These are phyloP conservation scores for Steatocranus sp. DNA, from an alignment of 2,797 vertebrate species.

Conservation along the genomic window DNA sequence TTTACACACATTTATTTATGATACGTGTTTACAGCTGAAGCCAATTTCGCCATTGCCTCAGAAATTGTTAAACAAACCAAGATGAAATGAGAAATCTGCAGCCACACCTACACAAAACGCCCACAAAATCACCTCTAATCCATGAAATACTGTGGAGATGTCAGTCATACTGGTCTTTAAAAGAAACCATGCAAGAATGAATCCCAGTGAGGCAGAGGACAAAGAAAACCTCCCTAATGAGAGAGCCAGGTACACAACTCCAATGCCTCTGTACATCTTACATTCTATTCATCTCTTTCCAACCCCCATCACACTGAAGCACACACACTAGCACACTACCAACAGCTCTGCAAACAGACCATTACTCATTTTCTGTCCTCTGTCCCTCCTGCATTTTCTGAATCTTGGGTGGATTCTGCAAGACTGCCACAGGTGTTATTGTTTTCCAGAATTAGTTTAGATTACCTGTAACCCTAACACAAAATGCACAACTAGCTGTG, in stretches of 20 bases:
- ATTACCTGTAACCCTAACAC: neutral
- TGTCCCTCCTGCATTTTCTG: neutral
- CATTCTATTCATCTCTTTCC: constrained; percentile 36
- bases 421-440: neutral
- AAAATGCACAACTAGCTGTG: neutral
- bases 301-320: constrained; percentile 7
- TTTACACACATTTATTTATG: neutral
- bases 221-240: constrained; percentile 57
- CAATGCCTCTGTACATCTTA: constrained; percentile 28
- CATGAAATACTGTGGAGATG: constrained; percentile 40
- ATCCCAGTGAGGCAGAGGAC: constrained; percentile 38
- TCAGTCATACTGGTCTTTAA: constrained; percentile 43
- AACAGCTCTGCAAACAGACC: neutral
- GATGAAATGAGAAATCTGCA: constrained; percentile 31
- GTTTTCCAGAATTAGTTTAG: neutral
- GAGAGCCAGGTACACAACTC: constrained; percentile 53
- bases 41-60: constrained; percentile 6
- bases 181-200: constrained; percentile 32
- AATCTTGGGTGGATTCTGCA: neutral
- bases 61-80: neutral
- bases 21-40: neutral
- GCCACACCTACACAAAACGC: constrained; percentile 38
- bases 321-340: constrained; percentile 1
- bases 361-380: neutral
- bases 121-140: constrained; percentile 50